Conservation (phyloP, 2,888 invertebrate genomes). For the Antheraea assamensis region DNA sequence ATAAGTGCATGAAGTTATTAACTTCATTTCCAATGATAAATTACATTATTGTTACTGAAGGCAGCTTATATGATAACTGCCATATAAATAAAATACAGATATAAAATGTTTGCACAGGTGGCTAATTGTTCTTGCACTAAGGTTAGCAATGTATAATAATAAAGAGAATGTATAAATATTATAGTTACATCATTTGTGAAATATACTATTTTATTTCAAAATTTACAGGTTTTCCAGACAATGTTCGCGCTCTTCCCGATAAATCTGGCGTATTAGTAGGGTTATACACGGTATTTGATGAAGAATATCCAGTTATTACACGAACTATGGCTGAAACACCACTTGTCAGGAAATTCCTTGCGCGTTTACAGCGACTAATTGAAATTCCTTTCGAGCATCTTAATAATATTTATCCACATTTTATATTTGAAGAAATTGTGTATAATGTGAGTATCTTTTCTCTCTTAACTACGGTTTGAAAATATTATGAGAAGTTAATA, state of each 20-base stretch:
- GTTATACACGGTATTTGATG: slow-evolving; percentile 77
- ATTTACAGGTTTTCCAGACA: slow-evolving; percentile 84
- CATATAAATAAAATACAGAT: slow-evolving; percentile 6
- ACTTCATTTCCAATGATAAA: background rate
- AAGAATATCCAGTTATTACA: slow-evolving; percentile 80
- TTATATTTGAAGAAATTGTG: slow-evolving; percentile 82
- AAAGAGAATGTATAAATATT: background rate
- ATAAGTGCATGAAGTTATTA: background rate
- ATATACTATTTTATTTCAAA: background rate
- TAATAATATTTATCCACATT: slow-evolving; percentile 85
- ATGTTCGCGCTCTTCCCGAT: slow-evolving; percentile 79
- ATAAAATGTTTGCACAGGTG: slow-evolving; percentile 21
- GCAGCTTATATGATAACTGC: slow-evolving; percentile 1
- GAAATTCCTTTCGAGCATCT: slow-evolving; percentile 85
- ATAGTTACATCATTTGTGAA: background rate
- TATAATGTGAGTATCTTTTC: slow-evolving; percentile 78
- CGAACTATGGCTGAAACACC: slow-evolving; percentile 84
- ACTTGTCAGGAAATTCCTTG: slow-evolving; percentile 83
- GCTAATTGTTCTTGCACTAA: background rate
- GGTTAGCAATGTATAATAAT: background rate
- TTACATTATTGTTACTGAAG: background rate
- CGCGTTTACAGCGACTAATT: slow-evolving; percentile 81
- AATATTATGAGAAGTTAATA: background rate
- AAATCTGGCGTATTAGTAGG: slow-evolving; percentile 86
- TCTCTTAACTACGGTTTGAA: background rate